Base-by-base conservation (phyloP, 2,888 invertebrate species). In the Scrobipalpa costella region DNA sequence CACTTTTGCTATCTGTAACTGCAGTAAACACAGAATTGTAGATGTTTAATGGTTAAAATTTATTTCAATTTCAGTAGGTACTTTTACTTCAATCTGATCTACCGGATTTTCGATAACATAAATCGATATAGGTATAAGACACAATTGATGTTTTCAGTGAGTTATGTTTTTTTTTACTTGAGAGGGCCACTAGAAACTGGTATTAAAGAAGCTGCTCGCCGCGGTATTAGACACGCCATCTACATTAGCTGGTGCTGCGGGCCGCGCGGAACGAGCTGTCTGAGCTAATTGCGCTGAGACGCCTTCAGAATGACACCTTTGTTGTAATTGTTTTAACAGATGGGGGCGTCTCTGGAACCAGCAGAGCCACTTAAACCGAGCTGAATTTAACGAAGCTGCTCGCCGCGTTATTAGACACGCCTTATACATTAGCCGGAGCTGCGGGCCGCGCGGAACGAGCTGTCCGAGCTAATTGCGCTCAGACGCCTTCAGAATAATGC, bases 401-500 rank as follows among this genome's bases (percentile, higher is more conserved):
- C 79, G 77, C 77, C 76, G 78, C 78, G 74, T 76, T 76, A 79
- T 82, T 76, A 80, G 80, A 81, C 79, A 81, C 80, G 82, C 81
- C 79, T 81, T 77, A 72, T 79, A 76, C 84, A 83, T 80, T 80
- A 79, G 73, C 55, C n/a, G n/a, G n/a, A n/a, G n/a, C n/a, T 15
- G 27, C 27, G 17, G 19, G 15, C 71, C 71, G 76, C 78, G 75
- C 73, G 76, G 76, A 80, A 74, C 76, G 76, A 73, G 76, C 63
- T 68, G 68, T 74, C 75, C 71, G 75, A 69, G 78, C 80, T 84
- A 85, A 84, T 85, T 84, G 83, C 78, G 73, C 73, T 72, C 74
- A 75, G 79, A 83, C 82, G 83, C 82, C 82, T 71, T 69, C 72
- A 75, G 81, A 84, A 84, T 84, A 83, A 81, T 78, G 77, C 77